Base-by-base conservation (phyloP, 2,797 vertebrate species). In the Rhyacichthys aspro region DNA sequence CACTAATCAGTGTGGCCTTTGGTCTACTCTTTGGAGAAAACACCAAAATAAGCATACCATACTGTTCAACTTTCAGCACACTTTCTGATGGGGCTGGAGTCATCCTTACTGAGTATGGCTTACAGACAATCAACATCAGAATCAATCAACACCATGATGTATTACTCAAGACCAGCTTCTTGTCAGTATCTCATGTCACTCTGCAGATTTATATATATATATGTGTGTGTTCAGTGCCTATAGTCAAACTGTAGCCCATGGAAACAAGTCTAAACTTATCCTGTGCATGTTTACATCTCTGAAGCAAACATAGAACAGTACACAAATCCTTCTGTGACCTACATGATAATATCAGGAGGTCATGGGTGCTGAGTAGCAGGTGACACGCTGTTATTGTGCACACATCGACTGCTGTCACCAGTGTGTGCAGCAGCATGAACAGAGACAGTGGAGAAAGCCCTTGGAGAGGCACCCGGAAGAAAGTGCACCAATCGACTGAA, bases 401-500 rank as follows among this genome's bases (percentile, higher is more conserved):
- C 53, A 62, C 57, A 55, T 73, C 79, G 70, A 76, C 55, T 46
- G 54, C 53, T 50, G 62, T 47, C 55, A 45, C 10, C 19, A 43
- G 47, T 54, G 63, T 74, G 68, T 63, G 68, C 55, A 59, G 74
- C 78, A 79, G 74, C 81, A 71, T 75, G 74, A 84, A 62, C 70
- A 67, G 63, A 74, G 65, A 77, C 76, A 79, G 74, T 73, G 60
- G 75, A 87, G 70, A 67, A 81, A 85, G 78, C 78, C 79, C 82
- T 79, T 67, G 74, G 77, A 83, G 78, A 81, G 73, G 57, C 72
- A 71, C 58, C 8, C 53, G 69, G 63, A 60, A 72, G 73, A 79
- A 53, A 80, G 77, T 76, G 62, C 73, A 62, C 73, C 81, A 85
- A 81, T 88, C 85, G 88, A 87, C 84, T 83, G 86, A 88, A 90